phyloP scores from a whole-genome alignment of 2,797 vertebrate genomes.

The Anguilla marmorata region DNA sequence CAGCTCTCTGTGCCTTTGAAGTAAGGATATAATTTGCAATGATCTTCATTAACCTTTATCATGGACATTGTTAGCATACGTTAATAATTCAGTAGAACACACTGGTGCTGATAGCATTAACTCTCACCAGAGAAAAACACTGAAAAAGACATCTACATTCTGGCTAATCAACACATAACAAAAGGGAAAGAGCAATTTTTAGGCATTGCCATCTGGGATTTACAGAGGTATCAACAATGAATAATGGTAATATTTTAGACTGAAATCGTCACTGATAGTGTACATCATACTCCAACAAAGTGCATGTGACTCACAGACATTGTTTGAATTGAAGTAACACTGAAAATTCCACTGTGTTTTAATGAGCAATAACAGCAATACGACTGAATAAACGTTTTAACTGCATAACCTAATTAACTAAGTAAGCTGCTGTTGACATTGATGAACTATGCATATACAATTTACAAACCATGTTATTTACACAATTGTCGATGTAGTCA shows the following conservation, averaged over 20 bases:
- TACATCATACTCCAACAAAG: background rate
- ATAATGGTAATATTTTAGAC: background rate
- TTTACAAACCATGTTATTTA: background rate
- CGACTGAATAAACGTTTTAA: background rate
- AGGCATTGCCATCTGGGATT: background rate
- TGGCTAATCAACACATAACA: background rate
- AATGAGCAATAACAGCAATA: background rate
- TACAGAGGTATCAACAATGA: background rate
- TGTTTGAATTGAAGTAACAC: background rate
- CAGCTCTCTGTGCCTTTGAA: background rate
- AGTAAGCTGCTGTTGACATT: background rate
- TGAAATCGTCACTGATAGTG: background rate
- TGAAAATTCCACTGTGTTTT: background rate
- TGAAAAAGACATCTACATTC: constrained; percentile 8
- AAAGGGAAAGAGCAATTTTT: background rate
- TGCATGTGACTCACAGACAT: too few relatives aligned
- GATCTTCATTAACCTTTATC: constrained; percentile 12
- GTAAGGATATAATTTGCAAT: constrained; percentile 6
- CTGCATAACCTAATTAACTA: background rate
- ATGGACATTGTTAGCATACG: background rate
- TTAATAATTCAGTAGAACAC: constrained; percentile 33
- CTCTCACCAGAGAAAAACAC: background rate
- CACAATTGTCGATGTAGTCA: background rate
- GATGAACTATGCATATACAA: background rate
- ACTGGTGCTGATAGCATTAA: constrained; percentile 7